Evolutionary conservation across 2,888 invertebrate species (phyloP).

Genomic region (Patella caerulea): DNA sequence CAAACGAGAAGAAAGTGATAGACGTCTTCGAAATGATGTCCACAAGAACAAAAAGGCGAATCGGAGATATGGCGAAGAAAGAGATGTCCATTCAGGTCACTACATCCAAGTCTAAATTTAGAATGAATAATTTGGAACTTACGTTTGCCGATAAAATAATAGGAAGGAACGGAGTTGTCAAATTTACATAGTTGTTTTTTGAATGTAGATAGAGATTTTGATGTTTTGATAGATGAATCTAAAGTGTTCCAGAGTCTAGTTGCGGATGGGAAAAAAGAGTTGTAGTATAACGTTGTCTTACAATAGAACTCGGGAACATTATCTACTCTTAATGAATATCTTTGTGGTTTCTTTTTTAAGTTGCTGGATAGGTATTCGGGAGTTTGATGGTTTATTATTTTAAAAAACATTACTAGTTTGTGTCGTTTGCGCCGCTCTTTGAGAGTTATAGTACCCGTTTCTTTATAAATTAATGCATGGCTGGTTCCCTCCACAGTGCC

Average conservation of each 20-base stretch:
- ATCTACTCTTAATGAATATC: neutral
- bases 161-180: no score
- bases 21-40: neutral
- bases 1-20: neutral
- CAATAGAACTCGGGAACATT: neutral
- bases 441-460: neutral
- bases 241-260: neutral
- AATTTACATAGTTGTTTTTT: no score
- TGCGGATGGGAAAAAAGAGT: slow-evolving; percentile 7
- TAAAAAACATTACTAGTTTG: neutral
- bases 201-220: no score
- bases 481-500: neutral
- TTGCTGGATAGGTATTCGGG: neutral
- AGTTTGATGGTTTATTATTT: neutral
- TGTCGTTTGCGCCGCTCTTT: neutral
- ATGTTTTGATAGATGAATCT: no score
- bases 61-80: neutral
- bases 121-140: no score
- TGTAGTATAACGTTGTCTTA: neutral
- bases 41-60: neutral
- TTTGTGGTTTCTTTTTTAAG: slow-evolving; percentile 3
- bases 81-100: neutral
- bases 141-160: no score
- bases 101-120: neutral
- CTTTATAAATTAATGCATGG: slow-evolving; percentile 5